Evolutionary conservation across 2,797 vertebrate genomes (phyloP), one percentile per base, ranked within the genome.

Genomic region (Enteromius unitaeniatus): DNA sequence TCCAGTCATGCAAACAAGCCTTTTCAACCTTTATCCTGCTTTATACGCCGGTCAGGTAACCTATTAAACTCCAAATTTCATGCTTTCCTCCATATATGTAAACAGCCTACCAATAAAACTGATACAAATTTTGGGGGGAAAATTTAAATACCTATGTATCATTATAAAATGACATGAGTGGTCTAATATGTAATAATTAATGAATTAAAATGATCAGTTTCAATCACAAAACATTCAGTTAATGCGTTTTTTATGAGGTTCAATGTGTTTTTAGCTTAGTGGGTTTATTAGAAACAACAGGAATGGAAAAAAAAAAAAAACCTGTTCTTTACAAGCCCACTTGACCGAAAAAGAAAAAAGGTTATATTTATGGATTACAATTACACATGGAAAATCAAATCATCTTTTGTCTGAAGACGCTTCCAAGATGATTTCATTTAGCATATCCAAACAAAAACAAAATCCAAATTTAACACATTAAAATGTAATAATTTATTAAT

Each of bases 1-100:
- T 49, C 31, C 31, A 11, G 62, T 47, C 47, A 80, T 42, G 49
- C 34, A 21, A 70, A 64, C 23, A 23, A 76, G 62, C 34, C 68
- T 55, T 68, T 82, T 84, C 64, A 67, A 72, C 47, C 65, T 7
- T 42, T 77, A 45, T 37, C 15, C 64, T 42, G 37, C 42, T 58
- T 4, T 23, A 11, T 58, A 58, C 4, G 55, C 0, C 0, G n/a
- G 55, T 10, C n/a, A 58, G n/a, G 23, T 9, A 58, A 11, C 55
- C 77, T 74, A 64, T 31, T 64, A 17, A 6, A 64, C 60, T 67
- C 19, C 31, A 40, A 11, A 21, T 67, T 11, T 21, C 9, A 34
- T 21, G 64, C 34, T 11, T 37, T n/a, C 17, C 37, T 67, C 31
- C 19, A 11, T 6, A 67, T 21, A 67, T 37, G 65, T 40, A 8